Evolutionary conservation across 2,113 vertebrate genomes (phyloP).

Genomic region (Phrynosoma platyrhinos): DNA sequence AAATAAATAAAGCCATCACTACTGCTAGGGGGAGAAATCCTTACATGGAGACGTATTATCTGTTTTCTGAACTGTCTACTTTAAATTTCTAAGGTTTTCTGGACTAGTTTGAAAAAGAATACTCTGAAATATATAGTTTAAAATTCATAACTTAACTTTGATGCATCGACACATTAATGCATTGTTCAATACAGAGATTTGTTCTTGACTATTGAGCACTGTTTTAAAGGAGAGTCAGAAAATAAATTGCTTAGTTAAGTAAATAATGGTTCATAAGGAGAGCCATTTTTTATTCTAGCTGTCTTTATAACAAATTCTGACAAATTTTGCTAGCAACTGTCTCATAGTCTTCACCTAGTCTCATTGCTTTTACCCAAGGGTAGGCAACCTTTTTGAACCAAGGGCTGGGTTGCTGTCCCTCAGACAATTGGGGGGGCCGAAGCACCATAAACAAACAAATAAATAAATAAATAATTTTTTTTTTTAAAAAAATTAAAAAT

Average conservation of each 20-base stretch:
- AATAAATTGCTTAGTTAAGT: neutral
- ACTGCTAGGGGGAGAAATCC: conserved; percentile 40
- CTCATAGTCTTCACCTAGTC: neutral
- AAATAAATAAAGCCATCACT: conserved; percentile 64
- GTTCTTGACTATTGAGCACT: neutral
- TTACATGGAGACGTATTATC: conserved; percentile 42
- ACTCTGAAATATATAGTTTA: neutral
- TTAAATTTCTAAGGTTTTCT: conserved; percentile 12
- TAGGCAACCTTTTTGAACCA: too few relatives aligned
- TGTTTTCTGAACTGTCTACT: neutral
- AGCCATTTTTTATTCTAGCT: neutral
- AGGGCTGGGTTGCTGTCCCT: too few relatives aligned
- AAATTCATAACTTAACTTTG: neutral
- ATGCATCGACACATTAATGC: conserved; percentile 21
- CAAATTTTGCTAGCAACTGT: neutral
- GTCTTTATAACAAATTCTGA: neutral
- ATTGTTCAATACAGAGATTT: neutral
- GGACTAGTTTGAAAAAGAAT: neutral
- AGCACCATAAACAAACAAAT: too few relatives aligned
- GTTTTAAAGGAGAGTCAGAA: neutral
- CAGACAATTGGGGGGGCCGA: too few relatives aligned
- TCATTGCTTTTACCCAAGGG: neutral
- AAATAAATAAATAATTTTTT: too few relatives aligned
- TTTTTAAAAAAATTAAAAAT: too few relatives aligned
- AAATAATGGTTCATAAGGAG: neutral